Evolutionary conservation across 2,888 invertebrate species (phyloP).

Genomic region (Drosophila robusta): DNA sequence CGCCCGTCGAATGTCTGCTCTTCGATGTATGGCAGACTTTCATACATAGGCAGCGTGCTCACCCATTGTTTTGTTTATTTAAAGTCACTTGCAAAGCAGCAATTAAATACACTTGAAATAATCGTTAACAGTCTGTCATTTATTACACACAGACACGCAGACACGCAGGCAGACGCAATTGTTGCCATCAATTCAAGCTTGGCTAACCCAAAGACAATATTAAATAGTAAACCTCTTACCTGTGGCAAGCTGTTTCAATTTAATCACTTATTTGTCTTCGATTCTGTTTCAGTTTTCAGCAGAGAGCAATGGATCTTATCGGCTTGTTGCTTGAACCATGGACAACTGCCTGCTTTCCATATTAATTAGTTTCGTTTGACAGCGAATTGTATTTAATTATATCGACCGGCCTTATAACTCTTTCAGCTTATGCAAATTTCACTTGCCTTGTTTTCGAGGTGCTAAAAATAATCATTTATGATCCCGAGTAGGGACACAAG

Average conservation of each 20-base stretch:
- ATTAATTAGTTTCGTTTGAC: conserved; percentile 50
- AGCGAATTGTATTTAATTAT: background rate
- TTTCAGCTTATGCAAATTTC: conserved; percentile 12
- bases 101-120: conserved; percentile 66
- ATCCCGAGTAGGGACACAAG: background rate
- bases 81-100: conserved; percentile 51
- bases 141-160: conserved; percentile 9
- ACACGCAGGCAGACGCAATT: conserved; percentile 19
- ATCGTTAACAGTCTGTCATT: conserved; percentile 44
- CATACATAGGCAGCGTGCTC: conserved; percentile 3
- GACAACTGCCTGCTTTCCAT: conserved; percentile 25
- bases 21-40: background rate
- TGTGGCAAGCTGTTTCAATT: conserved; percentile 49
- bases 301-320: conserved; percentile 1
- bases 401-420: conserved; percentile 3
- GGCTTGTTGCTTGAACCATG: conserved; percentile 2
- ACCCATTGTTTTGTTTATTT: conserved; percentile 47
- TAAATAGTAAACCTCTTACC: conserved; percentile 27
- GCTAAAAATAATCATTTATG: background rate
- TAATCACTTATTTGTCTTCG: conserved; percentile 48
- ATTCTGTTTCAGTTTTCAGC: conserved; percentile 22
- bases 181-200: conserved; percentile 50
- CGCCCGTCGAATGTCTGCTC: background rate
- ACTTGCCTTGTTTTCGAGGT: background rate
- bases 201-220: conserved; percentile 41